phyloP scores from a whole-genome alignment of 2,797 vertebrate genomes.

The Malacoraja senta region DNA sequence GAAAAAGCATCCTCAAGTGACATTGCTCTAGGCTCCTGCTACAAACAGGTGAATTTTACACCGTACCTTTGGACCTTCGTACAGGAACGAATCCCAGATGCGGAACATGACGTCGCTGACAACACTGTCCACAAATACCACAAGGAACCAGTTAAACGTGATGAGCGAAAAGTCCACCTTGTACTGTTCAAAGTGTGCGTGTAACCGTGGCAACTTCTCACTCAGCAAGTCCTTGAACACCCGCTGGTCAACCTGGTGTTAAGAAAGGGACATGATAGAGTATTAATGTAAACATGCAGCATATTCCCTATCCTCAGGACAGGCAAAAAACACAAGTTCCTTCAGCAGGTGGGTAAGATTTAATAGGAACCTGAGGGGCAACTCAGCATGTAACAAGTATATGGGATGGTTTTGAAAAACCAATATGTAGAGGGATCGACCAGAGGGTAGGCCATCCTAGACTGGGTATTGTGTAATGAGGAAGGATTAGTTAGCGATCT shows the following conservation, averaged over 20 bases:
- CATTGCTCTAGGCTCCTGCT: background rate
- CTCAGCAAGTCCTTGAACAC: constrained; percentile 92
- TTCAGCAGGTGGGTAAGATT: too few relatives aligned
- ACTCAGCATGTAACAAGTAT: too few relatives aligned
- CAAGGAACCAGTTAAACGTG: constrained; percentile 98
- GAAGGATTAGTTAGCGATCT: too few relatives aligned
- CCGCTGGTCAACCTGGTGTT: constrained; percentile 84
- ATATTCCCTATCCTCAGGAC: too few relatives aligned
- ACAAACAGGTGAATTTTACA: background rate
- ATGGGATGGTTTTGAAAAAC: too few relatives aligned
- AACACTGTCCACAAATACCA: constrained; percentile 93
- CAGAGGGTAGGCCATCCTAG: too few relatives aligned
- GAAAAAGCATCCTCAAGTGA: background rate
- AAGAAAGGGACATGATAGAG: background rate
- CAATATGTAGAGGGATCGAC: too few relatives aligned
- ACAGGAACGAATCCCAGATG: constrained; percentile 95
- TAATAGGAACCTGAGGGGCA: too few relatives aligned
- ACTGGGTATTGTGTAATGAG: too few relatives aligned
- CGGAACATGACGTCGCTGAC: constrained; percentile 92
- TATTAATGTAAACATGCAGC: background rate
- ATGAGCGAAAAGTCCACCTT: constrained; percentile 94
- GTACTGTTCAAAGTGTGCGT: constrained; percentile 82
- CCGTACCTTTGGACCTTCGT: constrained; percentile 89
- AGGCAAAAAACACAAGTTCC: background rate
- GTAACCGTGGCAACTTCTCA: constrained; percentile 87